Percentiles rank a stretch among this genome's conserved stretches.
Conservation (phyloP, 2,113 vertebrate species). For the Geothlypis trichas region DNA sequence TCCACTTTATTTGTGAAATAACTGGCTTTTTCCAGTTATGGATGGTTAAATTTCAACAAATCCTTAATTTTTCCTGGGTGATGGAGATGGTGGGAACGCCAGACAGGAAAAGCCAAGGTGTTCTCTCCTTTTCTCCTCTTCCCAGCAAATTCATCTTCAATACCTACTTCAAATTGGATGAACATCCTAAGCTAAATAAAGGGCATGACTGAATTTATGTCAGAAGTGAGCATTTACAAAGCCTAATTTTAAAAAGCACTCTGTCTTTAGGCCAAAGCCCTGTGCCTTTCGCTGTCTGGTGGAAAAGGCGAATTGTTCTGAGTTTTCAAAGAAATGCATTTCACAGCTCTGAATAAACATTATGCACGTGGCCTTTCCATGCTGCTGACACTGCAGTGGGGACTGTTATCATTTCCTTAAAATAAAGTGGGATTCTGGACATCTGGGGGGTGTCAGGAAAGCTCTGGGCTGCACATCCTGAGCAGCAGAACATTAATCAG, state of each 20-base stretch:
- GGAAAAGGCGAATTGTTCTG: rapidly evolving
- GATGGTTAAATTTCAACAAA: not conserved
- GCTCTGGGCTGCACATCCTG: not conserved
- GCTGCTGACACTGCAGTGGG: not conserved
- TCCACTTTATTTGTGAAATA: not conserved
- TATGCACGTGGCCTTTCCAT: rapidly evolving
- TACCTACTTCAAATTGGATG: not conserved
- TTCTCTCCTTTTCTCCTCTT: not conserved
- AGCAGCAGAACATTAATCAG: not conserved
- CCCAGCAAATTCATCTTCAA: not conserved
- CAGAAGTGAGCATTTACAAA: not conserved
- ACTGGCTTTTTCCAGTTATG: not conserved
- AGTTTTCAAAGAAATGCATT: not conserved
- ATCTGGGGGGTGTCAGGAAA: not conserved
- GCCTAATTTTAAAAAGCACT: not conserved
- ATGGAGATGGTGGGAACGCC: not conserved
- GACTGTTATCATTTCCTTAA: not conserved
- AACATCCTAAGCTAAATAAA: not conserved
- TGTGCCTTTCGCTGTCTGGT: not conserved
- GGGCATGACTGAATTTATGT: not conserved
- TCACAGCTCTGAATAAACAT: not conserved
- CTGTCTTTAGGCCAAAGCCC: not conserved
- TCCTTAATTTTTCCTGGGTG: not conserved
- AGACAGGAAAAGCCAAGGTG: not conserved
- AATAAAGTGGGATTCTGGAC: not conserved